Evolutionary conservation across 2,888 invertebrate species (phyloP), one percentile per base, ranked within the genome.

Genomic region (Noctua janthina): DNA sequence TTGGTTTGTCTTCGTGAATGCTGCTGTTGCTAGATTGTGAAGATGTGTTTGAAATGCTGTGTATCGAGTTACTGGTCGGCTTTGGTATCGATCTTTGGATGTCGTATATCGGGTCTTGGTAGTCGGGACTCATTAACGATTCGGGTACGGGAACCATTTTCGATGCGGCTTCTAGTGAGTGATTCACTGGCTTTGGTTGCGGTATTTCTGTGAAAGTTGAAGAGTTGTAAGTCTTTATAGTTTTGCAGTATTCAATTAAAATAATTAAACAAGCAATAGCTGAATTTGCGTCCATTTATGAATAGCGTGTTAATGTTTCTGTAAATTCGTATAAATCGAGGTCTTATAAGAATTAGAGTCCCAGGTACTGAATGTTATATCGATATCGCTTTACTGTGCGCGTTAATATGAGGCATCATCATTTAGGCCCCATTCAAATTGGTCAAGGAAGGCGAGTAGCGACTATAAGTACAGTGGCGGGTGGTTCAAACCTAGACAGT

Each of bases 101-200:
- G 85, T 97, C 96, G 89, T 96, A 97, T 11, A 97, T 95, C 0
- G 97, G 97, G 85, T 97, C 97, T 81, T 97, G 97, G 93, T 98
- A 98, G 93, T 98, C 98, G 0, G 98, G 98, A 92, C 98, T 98
- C 98, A 98, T 98, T 2, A 99, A 96, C 0, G 98, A 98, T 93
- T 99, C 99, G 0, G 99, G 99, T 51, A 99, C 99, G 0, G 99
- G 99, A 0, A 99, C 98, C 97, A 99, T 98, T 95, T 98, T 99
- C 0, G 98, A 98, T 17, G 98, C 98, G 17, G 98, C 98, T 91
- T 98, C 98, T 81, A 99, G 94, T 0, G 98, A 98, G 71, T 97
- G 97, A 90, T 97, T 97, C 2, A 93, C 92, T 6, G 94, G 94
- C 86, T 95, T 96, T 43, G 91, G 83, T 83, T 88, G 89, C 4